A percentile compares a stretch with the other conserved stretches of the same genome.
phyloP scores from a whole-genome alignment of 2,113 vertebrate genomes.

The Grallaria varia region DNA sequence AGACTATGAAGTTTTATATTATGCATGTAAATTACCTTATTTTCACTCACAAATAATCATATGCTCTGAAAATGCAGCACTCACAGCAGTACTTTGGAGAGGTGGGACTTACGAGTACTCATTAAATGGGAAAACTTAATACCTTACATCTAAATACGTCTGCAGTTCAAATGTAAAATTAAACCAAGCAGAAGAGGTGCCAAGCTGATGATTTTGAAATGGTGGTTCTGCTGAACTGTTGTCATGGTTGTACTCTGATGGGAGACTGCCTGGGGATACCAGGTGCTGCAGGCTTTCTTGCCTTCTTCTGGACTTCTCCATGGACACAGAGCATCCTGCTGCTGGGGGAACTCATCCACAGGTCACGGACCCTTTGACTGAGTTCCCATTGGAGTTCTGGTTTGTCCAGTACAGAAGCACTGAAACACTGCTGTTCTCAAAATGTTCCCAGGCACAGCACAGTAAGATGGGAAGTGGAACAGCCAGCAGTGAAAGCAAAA shows the following conservation, averaged over 20 bases:
- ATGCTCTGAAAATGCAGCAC: neutral
- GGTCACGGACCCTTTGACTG: neutral
- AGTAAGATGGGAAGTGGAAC: neutral
- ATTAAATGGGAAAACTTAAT: neutral
- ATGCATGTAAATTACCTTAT: neutral
- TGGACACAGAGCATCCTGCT: rapidly evolving
- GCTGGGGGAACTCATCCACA: neutral
- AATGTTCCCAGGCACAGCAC: neutral
- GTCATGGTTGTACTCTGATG: neutral
- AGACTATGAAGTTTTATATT: neutral
- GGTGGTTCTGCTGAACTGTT: neutral
- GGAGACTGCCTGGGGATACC: neutral
- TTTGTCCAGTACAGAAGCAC: neutral
- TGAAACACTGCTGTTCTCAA: neutral
- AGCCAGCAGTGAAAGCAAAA: neutral
- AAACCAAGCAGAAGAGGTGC: neutral
- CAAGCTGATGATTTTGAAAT: neutral
- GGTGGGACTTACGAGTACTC: neutral
- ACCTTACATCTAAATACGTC: neutral
- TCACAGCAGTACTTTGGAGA: neutral
- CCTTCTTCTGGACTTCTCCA: neutral
- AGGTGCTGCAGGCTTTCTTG: neutral
- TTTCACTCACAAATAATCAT: neutral
- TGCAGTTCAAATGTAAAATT: neutral
- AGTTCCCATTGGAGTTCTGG: neutral